A percentile compares a stretch with the other conserved stretches of the same genome.
Evolutionary conservation across 2,888 invertebrate genomes (phyloP).

Genomic region (Gastrophysa polygoni): DNA sequence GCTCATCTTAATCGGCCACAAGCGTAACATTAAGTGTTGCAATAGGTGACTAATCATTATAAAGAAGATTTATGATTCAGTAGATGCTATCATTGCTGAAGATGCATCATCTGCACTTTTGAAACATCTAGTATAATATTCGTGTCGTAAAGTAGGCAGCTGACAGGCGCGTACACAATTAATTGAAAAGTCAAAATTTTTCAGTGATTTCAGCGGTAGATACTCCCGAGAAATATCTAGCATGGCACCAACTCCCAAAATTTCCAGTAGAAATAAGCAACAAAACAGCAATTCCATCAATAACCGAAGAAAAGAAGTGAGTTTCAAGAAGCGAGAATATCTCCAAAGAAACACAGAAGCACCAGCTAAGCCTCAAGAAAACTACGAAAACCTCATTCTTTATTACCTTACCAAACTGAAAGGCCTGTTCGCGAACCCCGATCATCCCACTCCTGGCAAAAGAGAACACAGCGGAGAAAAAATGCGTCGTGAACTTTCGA

Average conservation of each 20-base stretch:
- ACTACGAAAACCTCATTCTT: slow-evolving; percentile 42
- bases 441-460: slow-evolving; percentile 20
- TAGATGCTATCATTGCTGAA: no score
- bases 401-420: slow-evolving; percentile 43
- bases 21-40: no score
- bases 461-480: slow-evolving; percentile 30
- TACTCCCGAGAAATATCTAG: not conserved
- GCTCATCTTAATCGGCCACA: no score
- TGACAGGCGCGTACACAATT: not conserved
- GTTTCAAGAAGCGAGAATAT: not conserved
- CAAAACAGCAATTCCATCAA: not conserved
- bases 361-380: slow-evolving; percentile 25
- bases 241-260: slow-evolving; percentile 19
- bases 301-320: not conserved
- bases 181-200: slow-evolving; percentile 18
- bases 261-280: not conserved
- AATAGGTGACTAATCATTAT: no score
- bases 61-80: no score
- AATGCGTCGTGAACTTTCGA: slow-evolving; percentile 22
- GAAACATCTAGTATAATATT: not conserved
- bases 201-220: slow-evolving; percentile 2
- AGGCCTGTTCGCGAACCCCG: slow-evolving; percentile 31
- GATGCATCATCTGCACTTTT: no score
- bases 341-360: not conserved
- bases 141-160: slow-evolving; percentile 2